Base-by-base conservation (phyloP, 2,797 vertebrate species). In the Pyrocephalus nanus region DNA sequence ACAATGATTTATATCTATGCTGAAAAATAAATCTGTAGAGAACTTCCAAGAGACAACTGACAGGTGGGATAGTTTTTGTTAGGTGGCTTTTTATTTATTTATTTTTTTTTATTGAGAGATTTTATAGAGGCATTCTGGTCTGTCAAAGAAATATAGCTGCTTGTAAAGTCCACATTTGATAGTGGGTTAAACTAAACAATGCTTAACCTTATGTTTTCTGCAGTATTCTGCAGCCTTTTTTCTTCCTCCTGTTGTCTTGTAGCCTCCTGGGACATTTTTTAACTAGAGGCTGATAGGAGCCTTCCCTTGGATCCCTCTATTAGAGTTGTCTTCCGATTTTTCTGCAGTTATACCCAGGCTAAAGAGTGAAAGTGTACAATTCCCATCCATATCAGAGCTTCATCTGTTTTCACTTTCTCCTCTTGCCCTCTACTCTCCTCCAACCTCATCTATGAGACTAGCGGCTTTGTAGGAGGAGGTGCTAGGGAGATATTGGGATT, bases 11-110 rank as follows among this genome's bases (percentile, higher is more conserved):
- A 88, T 95, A 93, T 88, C 83, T 94, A 50, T 71, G 45, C 67
- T 90, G 86, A 95, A 86, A 97, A 96, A 92, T 94, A 96, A 79
- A 95, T 90, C 80, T 77, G 67, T 90, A 94, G 92, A 92, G 61
- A 95, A 86, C 82, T 92, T 96, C 60, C 55, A 90, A 76, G 73
- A 88, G 86, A 76, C 76, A 95, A 81, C 70, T 20, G 47, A 93
- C 64, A 86, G 50, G 71, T 90, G n/a, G 16, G 32, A 51, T 92
- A 42, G 23, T 38, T 62, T 66, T 47, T 25, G 45, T 17, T 43
- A 15, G 42, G 42, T 43, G 18, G 40, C 3, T 5, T 38, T 16
- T 26, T 7, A 0, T 11, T 34, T 25, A 6, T 17, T 25, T 26
- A 15, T 5, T 38, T 16, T 72, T 60, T 82, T 80, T 86, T 74